Conservation (phyloP, 2,888 invertebrate genomes). For the Drosophila mimetica region DNA sequence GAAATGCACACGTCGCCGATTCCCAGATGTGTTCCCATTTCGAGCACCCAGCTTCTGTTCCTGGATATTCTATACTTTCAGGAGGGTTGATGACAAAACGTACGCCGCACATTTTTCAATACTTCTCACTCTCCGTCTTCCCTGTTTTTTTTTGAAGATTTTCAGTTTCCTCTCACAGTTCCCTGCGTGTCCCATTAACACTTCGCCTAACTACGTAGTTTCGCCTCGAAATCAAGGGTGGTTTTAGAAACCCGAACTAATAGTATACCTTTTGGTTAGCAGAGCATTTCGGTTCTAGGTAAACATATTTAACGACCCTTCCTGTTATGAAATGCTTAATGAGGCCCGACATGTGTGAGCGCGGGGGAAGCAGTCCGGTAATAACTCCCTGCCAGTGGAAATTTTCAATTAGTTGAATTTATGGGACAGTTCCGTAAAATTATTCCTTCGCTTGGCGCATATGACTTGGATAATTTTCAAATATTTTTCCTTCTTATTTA, state of each 20-base stretch:
- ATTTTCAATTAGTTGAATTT: conserved; percentile 74
- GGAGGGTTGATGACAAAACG: conserved; percentile 62
- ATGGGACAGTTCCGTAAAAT: conserved; percentile 50
- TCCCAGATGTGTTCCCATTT: conserved; percentile 32
- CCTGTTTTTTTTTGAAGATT: conserved; percentile 50
- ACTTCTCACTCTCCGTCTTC: conserved; percentile 22
- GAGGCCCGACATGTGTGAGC: conserved; percentile 55
- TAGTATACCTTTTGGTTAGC: conserved; percentile 24
- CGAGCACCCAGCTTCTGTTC: conserved; percentile 20
- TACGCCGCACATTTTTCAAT: conserved; percentile 71
- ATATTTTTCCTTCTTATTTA: conserved; percentile 16
- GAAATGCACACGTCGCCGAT: conserved; percentile 69
- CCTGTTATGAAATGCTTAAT: conserved; percentile 71
- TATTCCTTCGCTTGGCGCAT: conserved; percentile 23
- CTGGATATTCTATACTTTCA: not conserved
- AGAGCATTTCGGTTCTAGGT: conserved; percentile 31
- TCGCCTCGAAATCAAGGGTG: conserved; percentile 47
- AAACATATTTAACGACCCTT: conserved; percentile 32
- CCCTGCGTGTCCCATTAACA: conserved; percentile 72
- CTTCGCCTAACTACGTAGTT: conserved; percentile 61
- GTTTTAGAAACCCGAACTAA: conserved; percentile 35
- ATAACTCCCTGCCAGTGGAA: conserved; percentile 52
- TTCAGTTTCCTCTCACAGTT: conserved; percentile 53
- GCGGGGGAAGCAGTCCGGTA: conserved; percentile 8
- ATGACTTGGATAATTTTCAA: conserved; percentile 23